Conservation (phyloP, 2,113 vertebrate genomes). For the Lophura nycthemera region DNA sequence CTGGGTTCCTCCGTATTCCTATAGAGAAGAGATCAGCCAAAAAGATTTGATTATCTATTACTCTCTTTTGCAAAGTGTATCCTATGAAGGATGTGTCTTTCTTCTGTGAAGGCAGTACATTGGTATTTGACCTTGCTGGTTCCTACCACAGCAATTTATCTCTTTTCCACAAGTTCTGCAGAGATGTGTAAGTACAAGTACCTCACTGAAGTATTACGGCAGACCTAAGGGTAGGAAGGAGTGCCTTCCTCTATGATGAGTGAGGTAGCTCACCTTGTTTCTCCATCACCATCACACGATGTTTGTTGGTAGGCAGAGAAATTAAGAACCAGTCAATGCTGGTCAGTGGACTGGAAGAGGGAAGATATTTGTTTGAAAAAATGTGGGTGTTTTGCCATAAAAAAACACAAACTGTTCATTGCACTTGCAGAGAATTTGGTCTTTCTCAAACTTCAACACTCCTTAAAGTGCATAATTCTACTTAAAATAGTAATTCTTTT, state of each 20-base stretch:
- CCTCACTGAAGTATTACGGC: neutral
- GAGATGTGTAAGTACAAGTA: neutral
- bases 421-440: neutral
- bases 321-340: neutral
- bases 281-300: neutral
- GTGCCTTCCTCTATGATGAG: neutral
- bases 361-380: neutral
- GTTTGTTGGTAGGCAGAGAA: neutral
- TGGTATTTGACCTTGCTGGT: neutral
- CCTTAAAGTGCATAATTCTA: neutral
- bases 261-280: neutral
- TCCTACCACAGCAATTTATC: neutral
- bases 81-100: neutral
- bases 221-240: neutral
- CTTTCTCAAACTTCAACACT: neutral
- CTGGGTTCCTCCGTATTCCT: neutral
- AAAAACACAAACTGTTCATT: neutral
- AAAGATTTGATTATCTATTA: neutral
- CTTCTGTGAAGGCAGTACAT: neutral
- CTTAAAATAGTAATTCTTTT: conserved; percentile 27
- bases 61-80: neutral
- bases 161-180: neutral
- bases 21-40: neutral
- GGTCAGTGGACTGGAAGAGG: neutral
- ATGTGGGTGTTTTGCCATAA: neutral